Base-by-base conservation (phyloP, 2,888 invertebrate species). In the Dorcus hopei region DNA sequence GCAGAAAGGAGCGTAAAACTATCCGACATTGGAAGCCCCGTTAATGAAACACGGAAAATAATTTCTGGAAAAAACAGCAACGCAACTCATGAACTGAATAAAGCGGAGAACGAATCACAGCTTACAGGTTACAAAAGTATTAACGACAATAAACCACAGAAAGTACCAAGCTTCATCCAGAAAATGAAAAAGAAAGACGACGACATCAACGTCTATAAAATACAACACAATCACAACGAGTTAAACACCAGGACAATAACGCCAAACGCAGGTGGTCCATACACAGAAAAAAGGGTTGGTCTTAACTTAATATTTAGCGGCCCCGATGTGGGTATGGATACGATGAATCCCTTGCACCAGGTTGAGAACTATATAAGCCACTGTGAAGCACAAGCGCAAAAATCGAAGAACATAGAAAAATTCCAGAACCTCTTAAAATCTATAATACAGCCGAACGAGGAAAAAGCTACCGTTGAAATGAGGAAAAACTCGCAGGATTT, bases 81-180 rank as follows among this genome's bases (percentile, higher is more conserved):
- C 56, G 76, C 77, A 11, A 76, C 77, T 5, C 77, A 76, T 61
- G 77, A 78, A 59, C 65, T 75, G 16, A 77, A 77, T 63, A 76
- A 75, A 58, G 69, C 70, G 47, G 73, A 72, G 49, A 79, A 84
- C 11, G 80, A 80, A 51, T 82, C 82, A 63, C 82, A 84, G 62
- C 69, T 83, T 3, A 82, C 82, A 1, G 74, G 82, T 0, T 75
- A 82, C 38, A 83, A 83, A 26, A 79, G 81, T 16, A 81, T 83
- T 47, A 83, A 82, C 68, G 78, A 77, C 33, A 64, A 80, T 40
- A 82, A 83, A 69, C 74, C 80, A 67, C 54, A 55, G 63, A 59
- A 56, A 56, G 50, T 64, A 52, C 67, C 68, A 8, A 73, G 70
- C 57, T 62, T 67, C 19, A 72, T 68, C 39, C 72, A 68, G 50